phyloP scores from a whole-genome alignment of 1,140 invertebrate genomes.

The fruit fly (Drosophila melanogaster) region Release_6_plus_ISO1_MT NT_033779.5:18871001-18871500 shows the following conservation, averaged over 20 bases:
- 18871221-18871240: slow-evolving; percentile 43
- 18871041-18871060: too few relatives aligned
- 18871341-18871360: slow-evolving; percentile 56
- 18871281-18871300: slow-evolving; percentile 75
- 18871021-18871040: too few relatives aligned
- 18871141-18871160: slow-evolving; percentile 38
- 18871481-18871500: slow-evolving; percentile 83
- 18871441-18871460: slow-evolving; percentile 37
- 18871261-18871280: slow-evolving; percentile 8
- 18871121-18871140: slow-evolving; percentile 20
- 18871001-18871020: too few relatives aligned
- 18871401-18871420: slow-evolving; percentile 37
- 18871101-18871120: not conserved
- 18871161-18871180: slow-evolving; percentile 43
- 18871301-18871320: slow-evolving; percentile 75
- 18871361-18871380: slow-evolving; percentile 21
- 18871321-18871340: slow-evolving; percentile 81
- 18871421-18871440: slow-evolving; percentile 24
- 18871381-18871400: slow-evolving; percentile 27
- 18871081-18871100: not conserved
- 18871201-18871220: slow-evolving; percentile 73
- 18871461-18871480: slow-evolving; percentile 78
- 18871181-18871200: slow-evolving; percentile 73
- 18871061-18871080: too few relatives aligned
- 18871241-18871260: slow-evolving; percentile 38